Conservation (phyloP, 2,113 vertebrate species). For the Cepphus grylle region DNA sequence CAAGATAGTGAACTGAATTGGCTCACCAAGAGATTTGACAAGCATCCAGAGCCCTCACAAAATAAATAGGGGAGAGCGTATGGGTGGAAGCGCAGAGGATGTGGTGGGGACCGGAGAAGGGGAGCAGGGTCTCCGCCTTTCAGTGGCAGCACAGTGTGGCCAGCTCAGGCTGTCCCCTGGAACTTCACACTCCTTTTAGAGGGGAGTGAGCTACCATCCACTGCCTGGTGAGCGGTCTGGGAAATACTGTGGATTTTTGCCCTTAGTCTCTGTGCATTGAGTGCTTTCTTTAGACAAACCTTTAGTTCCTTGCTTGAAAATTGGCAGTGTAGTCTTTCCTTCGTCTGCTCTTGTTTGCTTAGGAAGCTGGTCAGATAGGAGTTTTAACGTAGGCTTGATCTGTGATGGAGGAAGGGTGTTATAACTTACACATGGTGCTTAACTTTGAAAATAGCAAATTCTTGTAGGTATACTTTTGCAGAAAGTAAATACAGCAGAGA, state of each 20-base stretch:
- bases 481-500: background rate
- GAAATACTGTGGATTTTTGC: background rate
- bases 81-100: constrained; percentile 50
- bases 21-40: background rate
- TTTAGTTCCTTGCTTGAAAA: background rate
- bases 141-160: accelerated
- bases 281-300: background rate
- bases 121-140: background rate
- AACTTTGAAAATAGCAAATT: background rate
- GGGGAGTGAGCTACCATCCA: background rate
- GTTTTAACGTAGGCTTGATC: background rate
- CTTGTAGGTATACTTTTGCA: background rate
- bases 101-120: constrained; percentile 22
- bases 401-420: background rate
- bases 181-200: background rate
- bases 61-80: constrained; percentile 26
- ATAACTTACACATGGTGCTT: background rate
- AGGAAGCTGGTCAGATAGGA: background rate
- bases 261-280: background rate
- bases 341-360: background rate
- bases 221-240: background rate
- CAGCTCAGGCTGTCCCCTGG: background rate
- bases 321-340: background rate
- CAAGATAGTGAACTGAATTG: constrained; percentile 26
- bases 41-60: constrained; percentile 33